A percentile compares a stretch with the other conserved stretches of the same genome.
Conservation (phyloP, 2,113 vertebrate species). For the Baryphthengus martii region DNA sequence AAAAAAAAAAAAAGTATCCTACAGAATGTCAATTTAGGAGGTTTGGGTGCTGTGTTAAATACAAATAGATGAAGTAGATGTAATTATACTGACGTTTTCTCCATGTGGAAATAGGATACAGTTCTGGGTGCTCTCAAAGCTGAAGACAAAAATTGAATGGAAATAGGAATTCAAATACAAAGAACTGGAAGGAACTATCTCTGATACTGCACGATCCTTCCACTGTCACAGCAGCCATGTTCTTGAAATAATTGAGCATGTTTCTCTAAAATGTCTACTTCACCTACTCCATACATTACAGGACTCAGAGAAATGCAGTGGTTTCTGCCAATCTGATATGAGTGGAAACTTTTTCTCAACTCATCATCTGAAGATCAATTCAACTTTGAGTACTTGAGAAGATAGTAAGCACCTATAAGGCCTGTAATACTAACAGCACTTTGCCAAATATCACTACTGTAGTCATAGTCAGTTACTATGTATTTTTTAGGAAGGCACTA, state of each 20-base stretch:
- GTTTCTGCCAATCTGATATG: background rate
- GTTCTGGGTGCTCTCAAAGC: background rate
- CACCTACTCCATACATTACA: background rate
- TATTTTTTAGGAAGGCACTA: background rate
- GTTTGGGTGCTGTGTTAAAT: background rate
- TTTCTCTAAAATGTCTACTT: background rate
- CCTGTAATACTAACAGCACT: background rate
- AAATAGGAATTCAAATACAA: background rate
- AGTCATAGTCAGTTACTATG: background rate
- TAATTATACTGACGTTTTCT: background rate
- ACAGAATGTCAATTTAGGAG: background rate
- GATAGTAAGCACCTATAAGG: background rate
- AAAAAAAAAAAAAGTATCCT: background rate
- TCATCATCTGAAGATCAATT: background rate
- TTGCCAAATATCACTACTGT: background rate
- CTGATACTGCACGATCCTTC: background rate
- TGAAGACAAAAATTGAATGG: background rate
- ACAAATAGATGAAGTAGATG: background rate
- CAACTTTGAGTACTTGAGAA: background rate
- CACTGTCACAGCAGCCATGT: background rate
- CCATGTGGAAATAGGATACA: background rate
- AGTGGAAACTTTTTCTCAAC: background rate
- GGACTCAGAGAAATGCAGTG: background rate
- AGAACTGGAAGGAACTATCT: background rate
- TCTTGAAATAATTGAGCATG: background rate